These are phyloP conservation scores for Brachionus rubens DNA, from an alignment of 1,140 invertebrate species.

Conservation along the genomic window DNA sequence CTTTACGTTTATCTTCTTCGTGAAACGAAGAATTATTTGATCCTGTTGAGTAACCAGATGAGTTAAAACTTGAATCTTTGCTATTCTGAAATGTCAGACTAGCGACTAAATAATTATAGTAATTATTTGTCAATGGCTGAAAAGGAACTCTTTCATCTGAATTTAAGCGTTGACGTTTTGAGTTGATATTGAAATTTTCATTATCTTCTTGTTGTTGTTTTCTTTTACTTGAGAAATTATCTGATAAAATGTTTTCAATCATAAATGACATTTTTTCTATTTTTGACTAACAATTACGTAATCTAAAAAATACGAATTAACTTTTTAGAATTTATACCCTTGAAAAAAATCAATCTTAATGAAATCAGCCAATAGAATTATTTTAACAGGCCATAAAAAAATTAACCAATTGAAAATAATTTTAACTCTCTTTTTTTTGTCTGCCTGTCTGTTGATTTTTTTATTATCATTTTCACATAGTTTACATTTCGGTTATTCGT, in stretches of 20 bases:
- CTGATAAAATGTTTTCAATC: conserved; percentile 16
- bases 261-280: conserved; percentile 22
- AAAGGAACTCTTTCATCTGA: background rate
- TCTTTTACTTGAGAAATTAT: background rate
- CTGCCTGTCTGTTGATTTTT: too few relatives aligned
- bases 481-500: conserved; percentile 36
- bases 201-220: background rate
- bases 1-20: background rate
- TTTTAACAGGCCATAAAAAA: too few relatives aligned
- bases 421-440: too few relatives aligned
- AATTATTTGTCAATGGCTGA: conserved; percentile 4
- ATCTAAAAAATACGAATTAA: background rate
- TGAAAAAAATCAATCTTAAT: background rate
- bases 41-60: background rate
- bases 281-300: conserved; percentile 22
- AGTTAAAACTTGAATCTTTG: background rate
- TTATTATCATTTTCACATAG: conserved; percentile 26
- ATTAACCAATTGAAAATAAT: too few relatives aligned
- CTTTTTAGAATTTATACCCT: background rate
- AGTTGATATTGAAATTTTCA: too few relatives aligned
- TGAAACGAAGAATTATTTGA: conserved; percentile 1
- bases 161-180: background rate
- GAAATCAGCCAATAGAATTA: background rate
- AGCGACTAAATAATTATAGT: background rate
- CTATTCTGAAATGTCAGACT: background rate